A percentile compares a stretch with the other conserved stretches of the same genome.
These are phyloP conservation scores for Cephalopterus ornatus DNA, from an alignment of 2,113 vertebrate genomes.

Conservation along the genomic window DNA sequence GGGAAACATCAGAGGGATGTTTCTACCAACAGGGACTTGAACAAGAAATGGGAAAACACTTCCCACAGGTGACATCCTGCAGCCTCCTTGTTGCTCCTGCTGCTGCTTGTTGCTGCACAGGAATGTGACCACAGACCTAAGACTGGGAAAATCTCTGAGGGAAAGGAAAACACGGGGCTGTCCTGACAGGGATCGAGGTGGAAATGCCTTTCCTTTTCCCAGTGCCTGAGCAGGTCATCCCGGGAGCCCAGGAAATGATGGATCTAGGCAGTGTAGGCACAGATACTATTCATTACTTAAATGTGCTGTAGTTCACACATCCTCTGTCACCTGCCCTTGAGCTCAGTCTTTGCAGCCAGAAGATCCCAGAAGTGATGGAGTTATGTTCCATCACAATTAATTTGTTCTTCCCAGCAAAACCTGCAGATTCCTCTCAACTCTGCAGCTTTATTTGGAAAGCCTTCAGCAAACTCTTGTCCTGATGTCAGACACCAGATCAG, in stretches of 20 bases:
- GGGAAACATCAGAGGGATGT: background rate
- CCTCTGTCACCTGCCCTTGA: background rate
- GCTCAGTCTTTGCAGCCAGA: background rate
- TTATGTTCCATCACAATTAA: background rate
- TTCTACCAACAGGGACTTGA: background rate
- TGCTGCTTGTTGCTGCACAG: background rate
- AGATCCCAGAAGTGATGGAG: background rate
- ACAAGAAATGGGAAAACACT: fast-evolving
- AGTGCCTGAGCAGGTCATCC: background rate
- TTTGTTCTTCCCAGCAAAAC: background rate
- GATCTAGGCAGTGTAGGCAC: background rate
- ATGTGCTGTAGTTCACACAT: background rate
- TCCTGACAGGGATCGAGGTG: fast-evolving
- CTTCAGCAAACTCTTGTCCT: background rate
- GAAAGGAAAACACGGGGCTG: background rate
- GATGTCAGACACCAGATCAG: background rate
- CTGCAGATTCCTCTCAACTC: background rate
- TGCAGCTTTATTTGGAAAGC: background rate
- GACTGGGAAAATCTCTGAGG: background rate
- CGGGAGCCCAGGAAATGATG: background rate
- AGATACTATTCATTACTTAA: background rate
- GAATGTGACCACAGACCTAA: background rate
- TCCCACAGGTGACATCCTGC: background rate
- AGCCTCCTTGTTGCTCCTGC: background rate
- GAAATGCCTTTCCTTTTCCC: background rate